Evolutionary conservation across 1,140 invertebrate genomes (phyloP), one percentile per base, ranked within the genome.

Genomic region (Pemphigus obesinymphae): DNA sequence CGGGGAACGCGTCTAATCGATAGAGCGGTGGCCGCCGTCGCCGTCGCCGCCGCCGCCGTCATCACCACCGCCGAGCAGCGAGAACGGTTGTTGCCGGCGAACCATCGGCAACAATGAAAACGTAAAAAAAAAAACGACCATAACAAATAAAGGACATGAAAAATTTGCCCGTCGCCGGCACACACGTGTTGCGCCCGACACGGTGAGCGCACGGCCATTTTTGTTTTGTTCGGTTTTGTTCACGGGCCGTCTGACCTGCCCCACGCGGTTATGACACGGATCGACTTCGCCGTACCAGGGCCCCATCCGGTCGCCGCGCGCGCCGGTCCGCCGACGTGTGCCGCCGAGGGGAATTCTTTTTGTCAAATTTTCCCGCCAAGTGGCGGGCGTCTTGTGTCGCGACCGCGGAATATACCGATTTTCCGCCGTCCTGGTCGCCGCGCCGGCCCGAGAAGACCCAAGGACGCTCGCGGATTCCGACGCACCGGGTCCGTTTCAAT

Each of bases 401-500:
- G n/a, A n/a, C n/a, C n/a, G n/a, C n/a, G n/a, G n/a, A n/a, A n/a
- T n/a, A n/a, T n/a, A n/a, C n/a, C n/a, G n/a, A n/a, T 40, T 40
- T 40, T 10, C 4, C 37, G 37, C 37, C 37, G 10, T 40, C 10
- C 37, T 4, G 37, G 37, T 40, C 37, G 37, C 4, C 37, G 37
- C 4, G 4, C 37, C 37, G n/a, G n/a, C n/a, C n/a, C n/a, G n/a
- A n/a, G n/a, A n/a, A n/a, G 10, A 40, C 37, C 37, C 37, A 5
- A 40, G 4, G 37, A 40, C 10, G 4, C 37, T 40, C 58, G 61
- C 34, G 63, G 11, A 7, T 70, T 70, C 29, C 68, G 40, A 70
- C 68, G 68, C 37, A 70, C 37, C 68, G 68, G 40, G 40, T 70
- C 40, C 40, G 68, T 70, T 70, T 70, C 68, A 70, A 70, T 70